Evolutionary conservation across 2,888 invertebrate genomes (phyloP), one percentile per base, ranked within the genome.

Genomic region (Camponotus fellah): DNA sequence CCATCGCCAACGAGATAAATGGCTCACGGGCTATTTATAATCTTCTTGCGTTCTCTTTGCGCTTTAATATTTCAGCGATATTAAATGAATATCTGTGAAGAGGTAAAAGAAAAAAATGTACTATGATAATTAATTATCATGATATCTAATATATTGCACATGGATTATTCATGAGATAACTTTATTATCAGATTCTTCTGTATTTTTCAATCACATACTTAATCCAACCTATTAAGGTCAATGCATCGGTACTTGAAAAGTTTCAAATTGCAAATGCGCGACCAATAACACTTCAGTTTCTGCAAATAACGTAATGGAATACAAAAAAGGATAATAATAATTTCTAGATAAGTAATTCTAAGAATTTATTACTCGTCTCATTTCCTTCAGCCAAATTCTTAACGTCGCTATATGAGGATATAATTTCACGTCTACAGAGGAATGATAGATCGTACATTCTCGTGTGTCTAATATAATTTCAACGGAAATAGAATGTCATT

Each of bases 121-220:
- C 43, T n/a, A 32, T 8, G n/a, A 10, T 68, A 56, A 69, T n/a
- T 69, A 56, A 9, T 56, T 21, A 17, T 76, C 65, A 49, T n/a
- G 26, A 69, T 69, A 68, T 32, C 49, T 4, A 66, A 66, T 53
- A n/a, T 53, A 76, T 68, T n/a, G 64, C 40, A 32, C 40, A 68
- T 69, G 56, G 53, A 77, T 77, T 40, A 77, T 77, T 77, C 77
- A 77, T 77, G 69, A 77, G 56, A 40, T n/a, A 40, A 68, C 2
- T 21, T 56, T n/a, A 56, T 3, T 17, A 64, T n/a, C n/a, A 12
- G 14, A 1, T 26, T 32, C 8, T 53, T 53, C 53, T 46, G 3
- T 37, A 34, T 64, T 65, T 74, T 75, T 75, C 46, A 64, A 12
- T 14, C 37, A 14, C 26, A 32, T 40, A n/a, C 37, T 26, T 68